phyloP scores from a whole-genome alignment of 2,888 invertebrate species.

The Lycocerus yunnanus region DNA sequence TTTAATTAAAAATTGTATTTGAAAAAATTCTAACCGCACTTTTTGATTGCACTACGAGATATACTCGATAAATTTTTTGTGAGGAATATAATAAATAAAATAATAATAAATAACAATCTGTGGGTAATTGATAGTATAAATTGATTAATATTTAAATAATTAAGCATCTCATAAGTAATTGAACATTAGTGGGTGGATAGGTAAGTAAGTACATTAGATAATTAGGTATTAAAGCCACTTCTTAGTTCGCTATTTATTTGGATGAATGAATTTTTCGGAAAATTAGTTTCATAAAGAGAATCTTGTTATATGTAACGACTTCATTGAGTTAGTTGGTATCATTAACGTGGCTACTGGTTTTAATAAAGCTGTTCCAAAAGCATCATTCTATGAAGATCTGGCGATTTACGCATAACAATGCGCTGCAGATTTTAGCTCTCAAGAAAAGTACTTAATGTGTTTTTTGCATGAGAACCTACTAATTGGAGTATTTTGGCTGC shows the following conservation, averaged over 20 bases:
- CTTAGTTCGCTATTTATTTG: neutral
- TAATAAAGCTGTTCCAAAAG: constrained; percentile 1
- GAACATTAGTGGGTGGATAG: neutral
- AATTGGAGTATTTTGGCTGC: neutral
- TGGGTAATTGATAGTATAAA: neutral
- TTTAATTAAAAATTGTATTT: neutral
- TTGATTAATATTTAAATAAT: neutral
- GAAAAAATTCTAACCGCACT: neutral
- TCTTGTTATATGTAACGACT: neutral
- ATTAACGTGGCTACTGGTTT: constrained; percentile 9
- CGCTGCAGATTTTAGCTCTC: neutral
- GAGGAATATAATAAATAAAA: neutral
- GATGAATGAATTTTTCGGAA: neutral
- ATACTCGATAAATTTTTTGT: neutral
- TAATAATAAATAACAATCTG: neutral
- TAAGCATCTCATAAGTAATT: neutral
- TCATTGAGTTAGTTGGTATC: constrained; percentile 4
- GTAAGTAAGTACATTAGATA: neutral
- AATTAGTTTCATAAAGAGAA: neutral
- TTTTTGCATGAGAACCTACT: constrained; percentile 2
- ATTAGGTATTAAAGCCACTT: neutral
- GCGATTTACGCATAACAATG: neutral
- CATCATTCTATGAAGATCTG: neutral
- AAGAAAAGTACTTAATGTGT: neutral
- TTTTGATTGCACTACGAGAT: neutral